These are phyloP conservation scores for Mythimna pallens DNA, from an alignment of 2,888 invertebrate species.

Conservation along the genomic window DNA sequence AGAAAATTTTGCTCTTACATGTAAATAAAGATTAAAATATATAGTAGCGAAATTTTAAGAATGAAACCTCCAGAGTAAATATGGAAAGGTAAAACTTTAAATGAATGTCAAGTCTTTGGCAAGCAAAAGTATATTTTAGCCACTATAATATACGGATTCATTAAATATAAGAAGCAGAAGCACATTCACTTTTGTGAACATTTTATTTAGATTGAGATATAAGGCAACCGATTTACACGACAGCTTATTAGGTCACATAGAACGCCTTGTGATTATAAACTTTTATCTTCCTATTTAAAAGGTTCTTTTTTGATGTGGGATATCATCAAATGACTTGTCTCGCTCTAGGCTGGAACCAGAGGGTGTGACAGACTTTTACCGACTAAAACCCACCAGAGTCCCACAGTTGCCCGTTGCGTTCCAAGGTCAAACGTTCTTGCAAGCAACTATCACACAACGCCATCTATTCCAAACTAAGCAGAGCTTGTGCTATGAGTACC, in stretches of 20 bases:
- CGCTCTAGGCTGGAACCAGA: too few species aligned
- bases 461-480: too few species aligned
- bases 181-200: slow-evolving; percentile 55
- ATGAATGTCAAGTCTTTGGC: neutral
- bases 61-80: neutral
- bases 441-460: too few species aligned
- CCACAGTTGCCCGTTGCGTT: too few species aligned
- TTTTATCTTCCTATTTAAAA: too few species aligned
- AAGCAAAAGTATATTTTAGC: slow-evolving; percentile 19
- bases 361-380: too few species aligned
- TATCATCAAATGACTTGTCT: too few species aligned
- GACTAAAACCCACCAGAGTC: too few species aligned
- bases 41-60: neutral
- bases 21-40: slow-evolving; percentile 8
- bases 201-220: slow-evolving; percentile 32
- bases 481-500: too few species aligned
- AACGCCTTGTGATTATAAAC: slow-evolving; percentile 8
- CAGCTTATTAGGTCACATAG: slow-evolving; percentile 7
- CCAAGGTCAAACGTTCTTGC: too few species aligned
- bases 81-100: slow-evolving; percentile 11
- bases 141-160: slow-evolving; percentile 22
- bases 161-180: neutral
- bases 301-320: neutral
- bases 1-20: slow-evolving; percentile 27
- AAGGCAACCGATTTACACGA: slow-evolving; percentile 45